These are phyloP conservation scores for Zaprionus vittiger DNA, from an alignment of 1,140 invertebrate genomes.

Conservation along the genomic window DNA sequence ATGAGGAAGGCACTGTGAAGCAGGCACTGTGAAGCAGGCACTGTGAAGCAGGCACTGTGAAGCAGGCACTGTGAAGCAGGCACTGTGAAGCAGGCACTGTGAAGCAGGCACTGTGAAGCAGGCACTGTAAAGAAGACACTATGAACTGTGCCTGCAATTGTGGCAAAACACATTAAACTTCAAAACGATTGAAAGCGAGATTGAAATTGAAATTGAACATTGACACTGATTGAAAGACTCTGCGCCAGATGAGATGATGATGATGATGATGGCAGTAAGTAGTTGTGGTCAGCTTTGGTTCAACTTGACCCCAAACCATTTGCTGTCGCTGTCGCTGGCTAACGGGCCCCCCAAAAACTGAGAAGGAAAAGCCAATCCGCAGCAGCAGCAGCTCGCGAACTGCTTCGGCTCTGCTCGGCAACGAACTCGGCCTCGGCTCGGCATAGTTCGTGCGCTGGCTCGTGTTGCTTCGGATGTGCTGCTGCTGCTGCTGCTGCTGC, in stretches of 20 bases:
- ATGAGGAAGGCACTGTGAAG: too few relatives aligned
- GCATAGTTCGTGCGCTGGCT: not conserved
- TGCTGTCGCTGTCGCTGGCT: constrained; percentile 17
- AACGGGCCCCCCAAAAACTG: constrained; percentile 37
- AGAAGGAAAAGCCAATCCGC: constrained; percentile 45
- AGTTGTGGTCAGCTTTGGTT: constrained; percentile 25
- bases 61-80: too few relatives aligned
- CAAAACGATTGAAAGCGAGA: not conserved
- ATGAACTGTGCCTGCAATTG: constrained; percentile 38
- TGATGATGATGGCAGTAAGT: not conserved
- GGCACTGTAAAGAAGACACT: too few relatives aligned
- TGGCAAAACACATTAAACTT: constrained; percentile 43
- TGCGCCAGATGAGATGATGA: not conserved
- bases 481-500: not conserved
- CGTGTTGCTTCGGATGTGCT: not conserved
- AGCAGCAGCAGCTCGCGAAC: constrained; percentile 22
- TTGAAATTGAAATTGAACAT: not conserved
- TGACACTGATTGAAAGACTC: constrained; percentile 2
- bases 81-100: too few relatives aligned
- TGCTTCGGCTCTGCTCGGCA: constrained; percentile 18
- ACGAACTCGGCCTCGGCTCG: constrained; percentile 21
- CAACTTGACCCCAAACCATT: constrained; percentile 51
- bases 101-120: too few relatives aligned
- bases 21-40: too few relatives aligned
- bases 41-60: not conserved